A percentile compares a stretch with the other conserved stretches of the same genome.
Conservation (phyloP, 2,888 invertebrate genomes). For the Merodon equestris region DNA sequence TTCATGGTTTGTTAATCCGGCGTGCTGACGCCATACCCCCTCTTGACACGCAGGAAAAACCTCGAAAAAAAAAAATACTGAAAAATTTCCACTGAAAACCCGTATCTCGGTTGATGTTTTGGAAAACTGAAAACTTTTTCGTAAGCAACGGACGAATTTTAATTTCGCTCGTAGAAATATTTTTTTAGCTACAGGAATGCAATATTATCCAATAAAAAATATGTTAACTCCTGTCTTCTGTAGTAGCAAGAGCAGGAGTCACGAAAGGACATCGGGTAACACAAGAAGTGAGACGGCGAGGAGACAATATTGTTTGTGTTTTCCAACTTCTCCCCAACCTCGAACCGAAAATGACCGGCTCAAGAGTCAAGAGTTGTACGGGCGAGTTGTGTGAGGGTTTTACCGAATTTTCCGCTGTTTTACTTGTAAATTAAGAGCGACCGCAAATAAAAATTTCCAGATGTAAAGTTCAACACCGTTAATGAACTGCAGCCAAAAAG, state of each 20-base stretch:
- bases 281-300: neutral
- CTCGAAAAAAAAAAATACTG: conserved; percentile 26
- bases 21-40: conserved; percentile 8
- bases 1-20: conserved; percentile 64
- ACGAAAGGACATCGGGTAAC: neutral
- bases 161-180: conserved; percentile 67
- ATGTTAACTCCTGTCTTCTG: conserved; percentile 65
- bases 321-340: conserved; percentile 24
- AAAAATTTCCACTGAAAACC: neutral
- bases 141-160: conserved; percentile 63
- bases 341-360: conserved; percentile 13
- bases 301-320: conserved; percentile 54
- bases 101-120: too few species aligned
- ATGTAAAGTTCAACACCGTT: conserved; percentile 76
- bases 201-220: conserved; percentile 68
- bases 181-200: conserved; percentile 65
- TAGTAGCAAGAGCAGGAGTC: conserved; percentile 15
- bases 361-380: conserved; percentile 41
- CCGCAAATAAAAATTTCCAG: conserved; percentile 79
- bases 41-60: conserved; percentile 40
- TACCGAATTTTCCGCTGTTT: conserved; percentile 72
- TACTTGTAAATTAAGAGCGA: conserved; percentile 79
- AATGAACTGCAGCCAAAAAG: conserved; percentile 68
- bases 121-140: conserved; percentile 56
- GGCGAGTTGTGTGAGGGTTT: conserved; percentile 21